A percentile compares a stretch with the other conserved stretches of the same genome.
These are phyloP conservation scores for Dolomedes plantarius DNA, from an alignment of 2,888 invertebrate genomes.

Conservation along the genomic window DNA sequence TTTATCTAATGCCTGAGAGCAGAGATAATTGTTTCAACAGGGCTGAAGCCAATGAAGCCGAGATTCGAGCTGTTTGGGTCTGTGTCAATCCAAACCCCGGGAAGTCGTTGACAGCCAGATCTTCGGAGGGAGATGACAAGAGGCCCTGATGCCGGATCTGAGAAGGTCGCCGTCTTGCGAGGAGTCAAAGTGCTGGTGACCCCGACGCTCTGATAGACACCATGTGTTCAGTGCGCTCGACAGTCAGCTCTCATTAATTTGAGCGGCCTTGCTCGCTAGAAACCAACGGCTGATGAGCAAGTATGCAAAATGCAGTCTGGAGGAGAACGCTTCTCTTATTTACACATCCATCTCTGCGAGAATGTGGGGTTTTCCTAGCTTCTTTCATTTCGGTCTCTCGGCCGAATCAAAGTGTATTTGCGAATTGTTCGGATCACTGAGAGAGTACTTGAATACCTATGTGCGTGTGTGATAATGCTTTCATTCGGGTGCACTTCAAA, in stretches of 20 bases:
- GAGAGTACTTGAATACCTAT: too few species aligned
- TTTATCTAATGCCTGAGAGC: too few species aligned
- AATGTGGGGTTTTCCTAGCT: too few species aligned
- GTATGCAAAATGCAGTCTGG: constrained; percentile 2
- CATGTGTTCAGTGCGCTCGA: constrained; percentile 39
- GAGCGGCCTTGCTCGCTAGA: constrained; percentile 27
- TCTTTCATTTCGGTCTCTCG: too few species aligned
- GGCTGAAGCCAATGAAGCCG: too few species aligned
- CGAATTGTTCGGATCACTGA: too few species aligned
- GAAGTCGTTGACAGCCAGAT: constrained; percentile 27
- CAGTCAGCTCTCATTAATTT: constrained; percentile 14
- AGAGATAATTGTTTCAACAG: too few species aligned
- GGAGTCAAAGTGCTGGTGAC: background rate
- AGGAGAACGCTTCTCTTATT: too few species aligned
- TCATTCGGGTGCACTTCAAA: too few species aligned
- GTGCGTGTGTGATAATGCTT: too few species aligned
- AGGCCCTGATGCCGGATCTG: constrained; percentile 39
- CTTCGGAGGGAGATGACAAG: background rate
- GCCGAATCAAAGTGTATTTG: too few species aligned
- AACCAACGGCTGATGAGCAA: background rate
- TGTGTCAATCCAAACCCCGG: background rate
- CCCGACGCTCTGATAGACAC: constrained; percentile 42
- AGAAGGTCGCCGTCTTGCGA: constrained; percentile 35
- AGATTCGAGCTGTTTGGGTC: background rate
- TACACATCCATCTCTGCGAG: too few species aligned